Conservation (phyloP, 1,140 invertebrate genomes). For the Hestina assimilis region DNA sequence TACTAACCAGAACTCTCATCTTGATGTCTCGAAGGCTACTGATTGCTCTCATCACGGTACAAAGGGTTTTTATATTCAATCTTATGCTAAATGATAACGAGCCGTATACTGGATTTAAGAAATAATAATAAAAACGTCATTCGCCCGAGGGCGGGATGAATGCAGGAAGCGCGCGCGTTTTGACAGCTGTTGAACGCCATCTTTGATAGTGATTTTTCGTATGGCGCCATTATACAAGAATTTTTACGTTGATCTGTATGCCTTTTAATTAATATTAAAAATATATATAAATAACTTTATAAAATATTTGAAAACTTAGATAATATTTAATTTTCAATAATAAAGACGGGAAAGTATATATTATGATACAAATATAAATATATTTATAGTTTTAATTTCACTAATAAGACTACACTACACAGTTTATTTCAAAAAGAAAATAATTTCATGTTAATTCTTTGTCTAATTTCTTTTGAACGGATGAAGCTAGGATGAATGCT, state of each 20-base stretch:
- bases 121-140: slow-evolving; percentile 50
- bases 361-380: too few species aligned
- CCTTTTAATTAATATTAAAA: neutral
- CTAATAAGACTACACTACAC: too few species aligned
- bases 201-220: slow-evolving; percentile 26
- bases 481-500: too few species aligned
- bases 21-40: slow-evolving; percentile 62
- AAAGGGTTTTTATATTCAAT: slow-evolving; percentile 57
- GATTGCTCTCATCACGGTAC: slow-evolving; percentile 46
- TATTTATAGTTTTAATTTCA: too few species aligned
- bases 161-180: slow-evolving; percentile 65
- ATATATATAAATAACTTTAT: neutral
- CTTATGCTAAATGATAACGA: slow-evolving; percentile 46
- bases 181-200: slow-evolving; percentile 42
- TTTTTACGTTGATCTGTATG: neutral
- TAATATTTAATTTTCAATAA: too few species aligned
- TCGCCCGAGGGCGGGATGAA: slow-evolving; percentile 51
- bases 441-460: too few species aligned
- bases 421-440: too few species aligned
- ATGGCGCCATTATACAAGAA: slow-evolving; percentile 21
- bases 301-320: too few species aligned
- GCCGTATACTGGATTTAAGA: slow-evolving; percentile 46
- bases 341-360: too few species aligned
- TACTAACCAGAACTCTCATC: slow-evolving; percentile 73
- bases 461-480: too few species aligned